Evolutionary conservation across 2,113 vertebrate genomes (phyloP), one percentile per base, ranked within the genome.

Genomic region (Sprattus sprattus): DNA sequence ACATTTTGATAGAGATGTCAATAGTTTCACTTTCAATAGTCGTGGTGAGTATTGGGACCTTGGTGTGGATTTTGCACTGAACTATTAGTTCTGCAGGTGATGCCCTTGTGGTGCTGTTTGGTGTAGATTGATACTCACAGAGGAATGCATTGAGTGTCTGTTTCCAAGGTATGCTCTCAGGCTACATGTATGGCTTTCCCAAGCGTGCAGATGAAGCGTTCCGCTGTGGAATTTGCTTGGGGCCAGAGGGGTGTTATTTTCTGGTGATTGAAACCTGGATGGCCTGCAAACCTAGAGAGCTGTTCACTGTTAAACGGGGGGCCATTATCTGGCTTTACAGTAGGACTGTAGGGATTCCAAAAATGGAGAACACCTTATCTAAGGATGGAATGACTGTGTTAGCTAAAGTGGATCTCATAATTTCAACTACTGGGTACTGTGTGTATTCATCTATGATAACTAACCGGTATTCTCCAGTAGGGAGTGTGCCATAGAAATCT

Each of bases 251-350:
- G 45, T 20, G 85, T 88, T 15, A 82, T 86, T 39, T 47, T 32
- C 10, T 81, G 0, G 16, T 84, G 87, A 1, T 71, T n/a, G 8
- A 88, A 87, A 4, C 85, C 50, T 15, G 89, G 25, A 16, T 88
- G 46, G 1, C 47, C 16, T 28, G 87, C 80, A 81, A 90, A 90
- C 78, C 83, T 47, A 2, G 82, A 52, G 4, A 90, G 87, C 46
- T 54, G 50, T 6, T 87, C 28, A 5, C 84, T 84, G 50, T 86
- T 89, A 45, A 90, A 89, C 2, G 85, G 81, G 0, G 88, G 84
- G 3, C 86, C 82, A 28, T 89, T 89, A 20, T 89, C 88, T 13
- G 80, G 88, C 52, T 88, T 89, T 0, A n/a, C n/a, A n/a, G n/a
- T n/a, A 88, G 2, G 3, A 82, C 13, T 49, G 50, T n/a, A 7